Evolutionary conservation across 2,888 invertebrate species (phyloP).

Genomic region (Ornithoptera priamus): DNA sequence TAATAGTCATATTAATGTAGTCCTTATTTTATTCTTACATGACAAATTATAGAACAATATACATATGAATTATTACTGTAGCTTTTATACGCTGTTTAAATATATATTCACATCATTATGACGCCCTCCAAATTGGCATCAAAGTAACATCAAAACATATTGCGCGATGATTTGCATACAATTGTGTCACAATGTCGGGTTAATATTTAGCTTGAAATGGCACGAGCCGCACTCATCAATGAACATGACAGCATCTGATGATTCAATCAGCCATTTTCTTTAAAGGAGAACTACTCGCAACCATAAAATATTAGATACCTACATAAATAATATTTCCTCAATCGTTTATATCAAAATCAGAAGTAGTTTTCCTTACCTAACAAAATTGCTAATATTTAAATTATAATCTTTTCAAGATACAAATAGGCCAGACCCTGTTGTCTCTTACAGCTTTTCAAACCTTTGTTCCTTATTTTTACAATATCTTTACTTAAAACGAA

Average conservation of each 20-base stretch:
- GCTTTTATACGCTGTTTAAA: conserved; percentile 1
- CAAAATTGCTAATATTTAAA: too few species aligned
- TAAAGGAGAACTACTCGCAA: background rate
- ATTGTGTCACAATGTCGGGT: conserved; percentile 18
- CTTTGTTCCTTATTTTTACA: too few species aligned
- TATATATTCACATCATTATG: conserved; percentile 20
- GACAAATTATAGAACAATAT: background rate
- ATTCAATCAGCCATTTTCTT: conserved; percentile 15
- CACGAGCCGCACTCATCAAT: conserved; percentile 26
- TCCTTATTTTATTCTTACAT: background rate
- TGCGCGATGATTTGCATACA: conserved; percentile 26
- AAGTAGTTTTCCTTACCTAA: too few species aligned
- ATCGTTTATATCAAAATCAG: too few species aligned
- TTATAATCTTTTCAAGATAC: too few species aligned
- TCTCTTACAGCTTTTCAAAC: too few species aligned
- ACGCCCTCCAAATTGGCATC: conserved; percentile 15
- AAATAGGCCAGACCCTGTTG: too few species aligned
- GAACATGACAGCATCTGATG: conserved; percentile 22
- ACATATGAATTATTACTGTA: background rate
- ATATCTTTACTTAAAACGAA: too few species aligned
- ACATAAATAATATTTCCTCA: background rate
- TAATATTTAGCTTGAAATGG: conserved; percentile 28
- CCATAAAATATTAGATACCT: background rate
- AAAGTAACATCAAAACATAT: conserved; percentile 29
- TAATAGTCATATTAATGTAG: too few species aligned